phyloP scores from a whole-genome alignment of 2,888 invertebrate species.

The Chaitophorus viminalis region DNA sequence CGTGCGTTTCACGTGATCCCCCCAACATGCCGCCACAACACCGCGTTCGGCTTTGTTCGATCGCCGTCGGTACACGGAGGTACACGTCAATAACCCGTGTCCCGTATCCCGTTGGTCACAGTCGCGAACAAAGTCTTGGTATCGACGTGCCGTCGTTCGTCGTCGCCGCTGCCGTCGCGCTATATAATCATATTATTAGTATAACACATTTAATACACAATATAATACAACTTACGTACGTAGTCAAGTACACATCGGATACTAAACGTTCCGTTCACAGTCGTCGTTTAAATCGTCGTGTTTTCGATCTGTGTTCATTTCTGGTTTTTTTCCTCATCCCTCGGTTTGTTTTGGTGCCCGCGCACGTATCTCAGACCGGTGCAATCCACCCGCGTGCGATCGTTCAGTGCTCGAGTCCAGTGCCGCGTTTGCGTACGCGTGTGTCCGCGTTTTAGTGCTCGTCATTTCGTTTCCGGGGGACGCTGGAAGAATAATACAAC shows the following conservation, averaged over 20 bases:
- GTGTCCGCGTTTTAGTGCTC: background rate
- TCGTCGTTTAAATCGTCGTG: too few relatives aligned
- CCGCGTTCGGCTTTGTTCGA: conserved; percentile 23
- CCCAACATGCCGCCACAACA: background rate
- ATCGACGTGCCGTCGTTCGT: conserved; percentile 14
- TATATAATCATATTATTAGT: background rate
- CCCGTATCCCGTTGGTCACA: conserved; percentile 54
- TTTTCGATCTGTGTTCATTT: background rate
- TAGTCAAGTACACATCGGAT: too few relatives aligned
- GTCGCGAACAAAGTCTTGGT: conserved; percentile 42
- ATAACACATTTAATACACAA: too few relatives aligned
- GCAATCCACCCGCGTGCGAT: background rate
- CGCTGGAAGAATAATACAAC: conserved; percentile 19
- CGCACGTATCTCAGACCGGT: background rate
- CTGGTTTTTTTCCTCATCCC: background rate
- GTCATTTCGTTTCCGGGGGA: conserved; percentile 11
- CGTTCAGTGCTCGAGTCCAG: background rate
- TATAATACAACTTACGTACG: background rate
- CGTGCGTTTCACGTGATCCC: conserved; percentile 62
- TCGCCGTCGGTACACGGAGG: conserved; percentile 25
- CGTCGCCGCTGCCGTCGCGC: conserved; percentile 27
- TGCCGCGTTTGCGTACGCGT: background rate
- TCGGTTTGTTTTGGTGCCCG: background rate
- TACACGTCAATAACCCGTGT: conserved; percentile 61
- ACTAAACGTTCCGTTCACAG: too few relatives aligned